phyloP scores from a whole-genome alignment of 2,113 vertebrate genomes.

The Macrotus californicus region DNA sequence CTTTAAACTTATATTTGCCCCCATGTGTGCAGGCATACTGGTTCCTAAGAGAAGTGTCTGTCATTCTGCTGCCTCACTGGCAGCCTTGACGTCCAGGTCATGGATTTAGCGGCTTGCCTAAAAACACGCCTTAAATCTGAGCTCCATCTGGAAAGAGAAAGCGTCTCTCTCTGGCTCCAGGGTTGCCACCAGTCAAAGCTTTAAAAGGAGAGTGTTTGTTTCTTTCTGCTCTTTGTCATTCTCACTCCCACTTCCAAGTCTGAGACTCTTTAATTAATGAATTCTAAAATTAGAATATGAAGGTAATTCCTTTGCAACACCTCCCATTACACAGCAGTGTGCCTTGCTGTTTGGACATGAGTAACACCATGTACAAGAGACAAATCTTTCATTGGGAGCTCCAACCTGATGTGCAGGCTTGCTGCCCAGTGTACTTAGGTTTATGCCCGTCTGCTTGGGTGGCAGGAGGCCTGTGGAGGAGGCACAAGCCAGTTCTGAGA shows the following conservation, averaged over 20 bases:
- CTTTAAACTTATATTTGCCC: background rate
- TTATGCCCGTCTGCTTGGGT: constrained; percentile 41
- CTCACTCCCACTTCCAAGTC: background rate
- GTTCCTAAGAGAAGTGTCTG: background rate
- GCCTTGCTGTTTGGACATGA: background rate
- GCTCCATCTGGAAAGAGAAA: background rate
- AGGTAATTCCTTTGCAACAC: background rate
- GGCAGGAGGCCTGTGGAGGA: constrained; percentile 1
- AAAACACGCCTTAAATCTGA: background rate
- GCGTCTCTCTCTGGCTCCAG: background rate
- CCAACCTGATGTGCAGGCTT: background rate
- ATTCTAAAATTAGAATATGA: background rate
- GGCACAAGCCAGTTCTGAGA: background rate
- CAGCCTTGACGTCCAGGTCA: background rate
- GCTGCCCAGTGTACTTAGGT: background rate
- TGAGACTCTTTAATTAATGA: background rate
- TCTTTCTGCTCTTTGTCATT: background rate
- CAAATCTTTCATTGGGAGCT: background rate
- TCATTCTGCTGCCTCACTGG: background rate
- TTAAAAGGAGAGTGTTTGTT: background rate
- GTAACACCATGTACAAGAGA: background rate
- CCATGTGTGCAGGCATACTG: background rate
- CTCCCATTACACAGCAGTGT: background rate
- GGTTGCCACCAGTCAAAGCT: background rate
- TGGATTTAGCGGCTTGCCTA: background rate